Conservation (phyloP, 2,797 vertebrate species). For the Eptatretus atami region DNA sequence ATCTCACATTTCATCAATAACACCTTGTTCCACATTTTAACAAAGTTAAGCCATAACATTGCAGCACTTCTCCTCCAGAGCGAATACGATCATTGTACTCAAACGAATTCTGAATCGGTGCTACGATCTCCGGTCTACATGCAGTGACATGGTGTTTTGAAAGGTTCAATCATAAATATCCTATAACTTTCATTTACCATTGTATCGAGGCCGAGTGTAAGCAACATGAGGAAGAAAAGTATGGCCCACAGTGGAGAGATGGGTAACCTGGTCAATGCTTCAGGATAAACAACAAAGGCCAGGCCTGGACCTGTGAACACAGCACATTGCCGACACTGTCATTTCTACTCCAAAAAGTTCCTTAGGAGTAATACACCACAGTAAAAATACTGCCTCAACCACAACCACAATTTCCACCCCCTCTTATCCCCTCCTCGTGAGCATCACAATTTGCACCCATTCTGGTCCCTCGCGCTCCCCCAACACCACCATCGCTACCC, state of each 20-base stretch:
- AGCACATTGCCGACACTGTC: background rate
- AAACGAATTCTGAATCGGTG: too few species aligned
- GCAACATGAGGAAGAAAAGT: constrained; percentile 94
- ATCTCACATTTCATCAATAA: too few species aligned
- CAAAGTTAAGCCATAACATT: too few species aligned
- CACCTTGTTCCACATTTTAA: too few species aligned
- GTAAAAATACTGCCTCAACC: background rate
- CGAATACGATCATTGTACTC: too few species aligned
- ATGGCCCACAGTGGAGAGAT: constrained; percentile 92
- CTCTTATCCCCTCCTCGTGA: background rate
- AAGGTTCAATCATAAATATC: background rate
- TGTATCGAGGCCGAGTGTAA: constrained; percentile 77
- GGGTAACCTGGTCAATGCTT: constrained; percentile 72
- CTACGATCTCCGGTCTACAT: too few species aligned
- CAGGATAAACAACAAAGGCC: constrained; percentile 87
- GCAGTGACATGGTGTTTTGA: too few species aligned
- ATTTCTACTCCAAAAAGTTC: too few species aligned
- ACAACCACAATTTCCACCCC: background rate
- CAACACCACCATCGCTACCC: too few species aligned
- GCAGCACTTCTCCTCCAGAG: too few species aligned
- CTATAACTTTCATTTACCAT: constrained; percentile 32
- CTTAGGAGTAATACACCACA: background rate
- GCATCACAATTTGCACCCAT: background rate
- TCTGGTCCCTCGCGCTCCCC: too few species aligned
- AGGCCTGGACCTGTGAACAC: constrained; percentile 48